Percentiles rank a stretch among this genome's conserved stretches.
Conservation (phyloP, 2,113 vertebrate genomes). For the Rissa tridactyla region DNA sequence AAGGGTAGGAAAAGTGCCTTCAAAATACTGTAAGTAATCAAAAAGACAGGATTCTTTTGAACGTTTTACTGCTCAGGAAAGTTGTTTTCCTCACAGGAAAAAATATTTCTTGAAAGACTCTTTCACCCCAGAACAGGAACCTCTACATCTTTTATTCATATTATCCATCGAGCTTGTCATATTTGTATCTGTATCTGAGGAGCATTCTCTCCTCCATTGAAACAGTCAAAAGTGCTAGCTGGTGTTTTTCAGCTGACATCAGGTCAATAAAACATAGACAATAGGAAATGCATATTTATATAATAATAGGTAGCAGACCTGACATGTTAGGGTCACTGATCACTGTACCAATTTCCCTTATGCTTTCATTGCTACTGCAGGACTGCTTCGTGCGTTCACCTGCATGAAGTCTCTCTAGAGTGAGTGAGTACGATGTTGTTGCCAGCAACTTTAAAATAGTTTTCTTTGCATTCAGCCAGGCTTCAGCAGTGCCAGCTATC, state of each 20-base stretch:
- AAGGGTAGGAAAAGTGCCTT: slow-evolving; percentile 36
- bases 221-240: neutral
- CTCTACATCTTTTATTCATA: slow-evolving; percentile 67
- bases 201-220: neutral
- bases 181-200: neutral
- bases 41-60: slow-evolving; percentile 63
- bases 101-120: slow-evolving; percentile 49
- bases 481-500: neutral
- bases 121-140: slow-evolving; percentile 24
- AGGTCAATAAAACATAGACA: slow-evolving; percentile 5
- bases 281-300: neutral
- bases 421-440: neutral
- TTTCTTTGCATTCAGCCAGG: neutral
- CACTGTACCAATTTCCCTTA: neutral
- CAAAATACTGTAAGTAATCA: slow-evolving; percentile 63
- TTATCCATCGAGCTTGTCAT: neutral
- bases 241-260: neutral
- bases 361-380: neutral
- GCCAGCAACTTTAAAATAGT: neutral
- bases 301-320: neutral
- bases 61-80: slow-evolving; percentile 33
- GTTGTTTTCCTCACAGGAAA: slow-evolving; percentile 40
- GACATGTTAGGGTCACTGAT: neutral
- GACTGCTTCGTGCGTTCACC: neutral
- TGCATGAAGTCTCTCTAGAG: neutral